Conservation (phyloP, 2,888 invertebrate genomes). For the Mythimna lalbum region DNA sequence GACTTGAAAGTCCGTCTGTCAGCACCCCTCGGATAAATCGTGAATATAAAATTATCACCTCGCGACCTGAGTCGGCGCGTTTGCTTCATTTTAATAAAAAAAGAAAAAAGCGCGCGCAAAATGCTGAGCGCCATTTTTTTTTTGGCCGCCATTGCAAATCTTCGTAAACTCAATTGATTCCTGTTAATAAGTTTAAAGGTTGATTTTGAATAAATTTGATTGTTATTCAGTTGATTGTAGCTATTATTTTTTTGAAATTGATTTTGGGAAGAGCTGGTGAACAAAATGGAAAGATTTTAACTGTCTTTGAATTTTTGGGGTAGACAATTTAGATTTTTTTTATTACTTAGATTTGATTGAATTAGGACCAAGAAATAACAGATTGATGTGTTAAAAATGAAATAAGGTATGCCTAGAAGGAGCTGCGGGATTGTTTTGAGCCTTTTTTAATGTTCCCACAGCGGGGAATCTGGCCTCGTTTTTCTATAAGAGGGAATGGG, state of each 20-base stretch:
- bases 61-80: constrained; percentile 78
- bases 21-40: constrained; percentile 68
- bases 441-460: too few species aligned
- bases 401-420: too few species aligned
- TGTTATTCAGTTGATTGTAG: constrained; percentile 43
- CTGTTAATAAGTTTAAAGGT: constrained; percentile 65
- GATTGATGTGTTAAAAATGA: too few species aligned
- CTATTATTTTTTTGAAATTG: constrained; percentile 36
- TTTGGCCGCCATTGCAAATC: constrained; percentile 69
- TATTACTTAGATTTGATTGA: too few species aligned
- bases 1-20: constrained; percentile 64
- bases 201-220: constrained; percentile 54
- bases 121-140: constrained; percentile 69
- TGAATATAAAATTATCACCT: constrained; percentile 88
- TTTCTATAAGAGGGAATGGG: too few species aligned
- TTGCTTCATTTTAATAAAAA: constrained; percentile 88
- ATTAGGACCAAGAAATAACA: not conserved
- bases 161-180: constrained; percentile 73
- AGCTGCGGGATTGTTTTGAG: not conserved
- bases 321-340: not conserved
- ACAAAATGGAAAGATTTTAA: not conserved
- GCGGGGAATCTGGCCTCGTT: too few species aligned
- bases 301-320: not conserved
- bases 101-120: constrained; percentile 72
- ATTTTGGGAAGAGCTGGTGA: constrained; percentile 2